Evolutionary conservation across 1,140 invertebrate species (phyloP).

Genomic region (Ctenoplectra terminalis): DNA sequence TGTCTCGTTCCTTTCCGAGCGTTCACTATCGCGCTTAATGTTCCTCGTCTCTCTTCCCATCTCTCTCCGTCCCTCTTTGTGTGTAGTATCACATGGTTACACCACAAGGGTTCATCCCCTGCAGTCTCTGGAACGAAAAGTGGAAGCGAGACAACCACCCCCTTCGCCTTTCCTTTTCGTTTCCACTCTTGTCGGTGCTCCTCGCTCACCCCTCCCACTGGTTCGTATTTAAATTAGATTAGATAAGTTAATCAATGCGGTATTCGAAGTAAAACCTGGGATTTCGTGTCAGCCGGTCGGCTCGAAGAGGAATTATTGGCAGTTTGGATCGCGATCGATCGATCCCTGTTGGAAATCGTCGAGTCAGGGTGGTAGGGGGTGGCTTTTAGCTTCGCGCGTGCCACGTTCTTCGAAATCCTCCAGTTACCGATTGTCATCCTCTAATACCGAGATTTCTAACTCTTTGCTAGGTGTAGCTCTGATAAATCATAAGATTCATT

Average conservation of each 20-base stretch:
- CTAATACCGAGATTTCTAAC: constrained; percentile 1
- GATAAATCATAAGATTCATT: neutral
- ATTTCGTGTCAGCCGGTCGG: constrained; percentile 68
- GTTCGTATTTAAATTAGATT: constrained; percentile 75
- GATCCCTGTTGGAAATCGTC: constrained; percentile 46
- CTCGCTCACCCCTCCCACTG: neutral
- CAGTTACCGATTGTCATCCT: constrained; percentile 20
- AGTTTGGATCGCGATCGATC: constrained; percentile 40
- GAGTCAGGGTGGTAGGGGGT: neutral
- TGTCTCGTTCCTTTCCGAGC: constrained; percentile 38
- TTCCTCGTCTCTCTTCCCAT: constrained; percentile 8
- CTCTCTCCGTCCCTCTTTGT: neutral
- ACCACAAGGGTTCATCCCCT: constrained; percentile 20
- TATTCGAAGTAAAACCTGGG: constrained; percentile 79
- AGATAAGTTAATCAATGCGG: constrained; percentile 83
- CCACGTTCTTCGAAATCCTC: constrained; percentile 21
- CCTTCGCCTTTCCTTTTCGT: constrained; percentile 8
- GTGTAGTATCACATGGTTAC: constrained; percentile 31
- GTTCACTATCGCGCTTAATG: constrained; percentile 48
- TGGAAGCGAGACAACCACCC: constrained; percentile 27
- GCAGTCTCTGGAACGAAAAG: constrained; percentile 13
- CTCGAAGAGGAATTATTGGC: constrained; percentile 57
- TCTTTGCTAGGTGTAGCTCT: neutral
- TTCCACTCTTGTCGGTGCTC: constrained; percentile 13
- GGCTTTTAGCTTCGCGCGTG: constrained; percentile 23